Percentiles rank a stretch among this genome's conserved stretches.
These are phyloP conservation scores for Trissolcus brochymenae DNA, from an alignment of 2,888 invertebrate species.

Conservation along the genomic window DNA sequence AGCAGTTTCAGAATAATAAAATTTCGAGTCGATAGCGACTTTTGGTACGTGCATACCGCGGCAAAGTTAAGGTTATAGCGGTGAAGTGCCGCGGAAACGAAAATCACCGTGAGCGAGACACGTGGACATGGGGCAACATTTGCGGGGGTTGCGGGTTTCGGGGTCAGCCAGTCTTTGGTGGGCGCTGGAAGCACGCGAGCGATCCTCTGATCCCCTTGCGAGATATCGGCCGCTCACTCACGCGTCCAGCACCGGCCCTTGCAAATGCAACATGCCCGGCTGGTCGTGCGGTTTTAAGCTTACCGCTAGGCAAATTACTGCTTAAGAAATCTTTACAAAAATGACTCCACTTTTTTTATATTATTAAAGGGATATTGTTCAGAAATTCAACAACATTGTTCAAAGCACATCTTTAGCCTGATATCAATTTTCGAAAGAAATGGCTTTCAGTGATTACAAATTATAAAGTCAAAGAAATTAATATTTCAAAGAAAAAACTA, in stretches of 20 bases:
- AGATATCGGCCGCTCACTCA: conserved; percentile 76
- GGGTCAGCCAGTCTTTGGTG: conserved; percentile 69
- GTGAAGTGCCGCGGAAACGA: conserved; percentile 74
- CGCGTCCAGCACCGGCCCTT: conserved; percentile 71
- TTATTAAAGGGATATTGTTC: no score
- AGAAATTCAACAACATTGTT: neutral
- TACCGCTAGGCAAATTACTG: conserved; percentile 52
- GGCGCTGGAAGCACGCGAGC: conserved; percentile 75
- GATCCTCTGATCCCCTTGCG: conserved; percentile 76
- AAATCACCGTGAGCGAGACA: conserved; percentile 75
- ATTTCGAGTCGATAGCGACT: conserved; percentile 48
- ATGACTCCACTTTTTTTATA: conserved; percentile 38
- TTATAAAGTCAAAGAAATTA: no score
- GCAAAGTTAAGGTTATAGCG: conserved; percentile 61
- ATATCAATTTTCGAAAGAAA: no score
- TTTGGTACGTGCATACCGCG: conserved; percentile 47
- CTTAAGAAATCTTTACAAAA: conserved; percentile 49
- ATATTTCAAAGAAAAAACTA: neutral
- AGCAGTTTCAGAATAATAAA: neutral
- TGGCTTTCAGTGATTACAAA: no score
- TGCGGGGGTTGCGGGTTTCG: conserved; percentile 66
- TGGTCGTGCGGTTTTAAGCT: conserved; percentile 60
- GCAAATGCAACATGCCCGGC: conserved; percentile 66
- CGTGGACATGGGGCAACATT: conserved; percentile 70
- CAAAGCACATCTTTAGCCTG: no score